phyloP scores from a whole-genome alignment of 2,113 vertebrate genomes.

The Carettochelys insculpta region DNA sequence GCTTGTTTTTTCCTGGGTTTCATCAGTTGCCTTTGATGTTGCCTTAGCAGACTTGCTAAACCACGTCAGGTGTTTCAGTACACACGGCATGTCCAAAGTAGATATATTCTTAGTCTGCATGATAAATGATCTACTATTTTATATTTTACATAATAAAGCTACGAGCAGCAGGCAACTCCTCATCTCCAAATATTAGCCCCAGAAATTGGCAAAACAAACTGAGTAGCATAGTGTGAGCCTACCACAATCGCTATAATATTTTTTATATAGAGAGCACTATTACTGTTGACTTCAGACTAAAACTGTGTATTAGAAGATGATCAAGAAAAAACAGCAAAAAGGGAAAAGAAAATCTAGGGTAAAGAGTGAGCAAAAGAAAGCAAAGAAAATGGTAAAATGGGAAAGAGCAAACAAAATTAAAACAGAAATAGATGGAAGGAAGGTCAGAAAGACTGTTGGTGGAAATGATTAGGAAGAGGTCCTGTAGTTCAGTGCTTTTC shows the following conservation, averaged over 20 bases:
- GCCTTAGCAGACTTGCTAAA: neutral
- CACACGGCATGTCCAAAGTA: neutral
- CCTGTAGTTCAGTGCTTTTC: neutral
- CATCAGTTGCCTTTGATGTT: neutral
- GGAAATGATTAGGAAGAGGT: neutral
- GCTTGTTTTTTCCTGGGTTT: neutral
- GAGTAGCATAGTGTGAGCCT: neutral
- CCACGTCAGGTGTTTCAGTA: neutral
- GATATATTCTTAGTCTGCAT: neutral
- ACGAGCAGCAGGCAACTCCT: constrained; percentile 12
- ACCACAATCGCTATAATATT: neutral
- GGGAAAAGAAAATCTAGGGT: neutral
- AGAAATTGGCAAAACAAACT: neutral
- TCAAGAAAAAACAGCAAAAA: neutral
- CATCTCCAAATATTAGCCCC: neutral
- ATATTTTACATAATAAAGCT: constrained; percentile 52
- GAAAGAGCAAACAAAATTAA: neutral
- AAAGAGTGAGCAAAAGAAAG: neutral
- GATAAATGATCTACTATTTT: no score
- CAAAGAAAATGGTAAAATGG: fast-evolving
- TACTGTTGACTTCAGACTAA: neutral
- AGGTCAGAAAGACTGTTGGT: neutral
- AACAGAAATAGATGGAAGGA: neutral
- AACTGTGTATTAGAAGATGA: neutral
- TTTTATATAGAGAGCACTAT: neutral